Percentiles rank a stretch among this genome's conserved stretches.
Evolutionary conservation across 2,797 vertebrate species (phyloP).

Genomic region (Gobio occitaniae): DNA sequence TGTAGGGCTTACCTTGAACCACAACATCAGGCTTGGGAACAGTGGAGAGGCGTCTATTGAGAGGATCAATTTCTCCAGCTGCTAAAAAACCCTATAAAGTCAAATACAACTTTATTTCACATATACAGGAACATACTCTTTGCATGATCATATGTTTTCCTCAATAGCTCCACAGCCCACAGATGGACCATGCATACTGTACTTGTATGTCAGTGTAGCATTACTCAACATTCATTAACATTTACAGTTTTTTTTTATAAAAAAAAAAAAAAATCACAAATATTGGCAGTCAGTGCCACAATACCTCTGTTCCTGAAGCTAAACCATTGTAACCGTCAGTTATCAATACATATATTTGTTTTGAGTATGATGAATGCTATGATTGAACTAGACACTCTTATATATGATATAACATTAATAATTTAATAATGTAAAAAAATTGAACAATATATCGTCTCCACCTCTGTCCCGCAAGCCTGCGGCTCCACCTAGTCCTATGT

Average conservation of each 20-base stretch:
- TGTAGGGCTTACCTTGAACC: constrained; percentile 86
- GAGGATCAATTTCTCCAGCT: constrained; percentile 94
- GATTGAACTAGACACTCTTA: not conserved
- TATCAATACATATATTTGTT: not conserved
- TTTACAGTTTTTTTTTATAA: not conserved
- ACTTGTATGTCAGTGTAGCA: not conserved
- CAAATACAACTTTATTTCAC: not conserved
- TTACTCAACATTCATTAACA: not conserved
- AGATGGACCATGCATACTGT: not conserved
- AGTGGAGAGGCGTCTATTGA: constrained; percentile 93
- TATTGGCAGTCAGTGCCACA: not conserved
- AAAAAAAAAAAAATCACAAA: not conserved
- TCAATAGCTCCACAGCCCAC: not conserved
- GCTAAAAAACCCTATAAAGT: constrained; percentile 90
- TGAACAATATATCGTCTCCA: not conserved
- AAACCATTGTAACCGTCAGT: not conserved
- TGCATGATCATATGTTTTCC: not conserved
- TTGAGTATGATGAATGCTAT: not conserved
- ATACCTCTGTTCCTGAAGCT: not conserved
- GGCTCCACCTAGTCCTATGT: not conserved
- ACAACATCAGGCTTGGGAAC: constrained; percentile 94
- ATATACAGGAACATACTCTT: not conserved
- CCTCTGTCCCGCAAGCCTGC: no score
- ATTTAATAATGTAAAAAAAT: not conserved
- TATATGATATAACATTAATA: not conserved